Percentiles rank a stretch among this genome's conserved stretches.
These are phyloP conservation scores for Acromyrmex echinatior DNA, from an alignment of 1,140 invertebrate genomes.

Conservation along the genomic window DNA sequence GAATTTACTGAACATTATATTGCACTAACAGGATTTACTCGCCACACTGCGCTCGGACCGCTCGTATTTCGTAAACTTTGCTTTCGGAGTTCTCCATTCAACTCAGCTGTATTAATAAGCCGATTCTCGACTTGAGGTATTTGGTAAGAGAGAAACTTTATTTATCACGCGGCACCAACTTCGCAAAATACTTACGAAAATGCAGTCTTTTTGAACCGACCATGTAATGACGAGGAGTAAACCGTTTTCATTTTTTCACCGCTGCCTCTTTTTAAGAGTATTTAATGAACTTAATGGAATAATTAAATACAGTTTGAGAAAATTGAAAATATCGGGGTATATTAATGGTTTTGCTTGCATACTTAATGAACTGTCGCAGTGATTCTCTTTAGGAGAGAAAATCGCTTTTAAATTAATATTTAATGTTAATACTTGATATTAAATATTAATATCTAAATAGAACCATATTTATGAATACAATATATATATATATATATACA, in stretches of 20 bases:
- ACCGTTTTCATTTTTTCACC: slow-evolving; percentile 19
- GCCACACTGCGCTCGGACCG: background rate
- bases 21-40: slow-evolving; percentile 37
- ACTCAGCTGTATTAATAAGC: slow-evolving; percentile 55
- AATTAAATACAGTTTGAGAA: slow-evolving; percentile 39
- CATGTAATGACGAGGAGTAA: slow-evolving; percentile 23
- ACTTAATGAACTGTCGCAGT: slow-evolving; percentile 9
- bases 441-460: background rate
- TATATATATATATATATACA: too few relatives aligned
- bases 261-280: slow-evolving; percentile 8
- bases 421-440: background rate
- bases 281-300: slow-evolving; percentile 43
- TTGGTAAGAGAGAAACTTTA: slow-evolving; percentile 54
- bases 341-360: slow-evolving; percentile 23
- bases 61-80: slow-evolving; percentile 46
- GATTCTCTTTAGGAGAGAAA: background rate
- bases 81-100: slow-evolving; percentile 47
- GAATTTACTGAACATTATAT: slow-evolving; percentile 44
- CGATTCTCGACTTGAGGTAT: slow-evolving; percentile 55
- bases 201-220: background rate
- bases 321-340: background rate
- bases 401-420: slow-evolving; percentile 22
- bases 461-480: background rate
- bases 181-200: slow-evolving; percentile 52
- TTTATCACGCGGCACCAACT: slow-evolving; percentile 47